A percentile compares a stretch with the other conserved stretches of the same genome.
Conservation (phyloP, 2,888 invertebrate genomes). For the Arge pagana region DNA sequence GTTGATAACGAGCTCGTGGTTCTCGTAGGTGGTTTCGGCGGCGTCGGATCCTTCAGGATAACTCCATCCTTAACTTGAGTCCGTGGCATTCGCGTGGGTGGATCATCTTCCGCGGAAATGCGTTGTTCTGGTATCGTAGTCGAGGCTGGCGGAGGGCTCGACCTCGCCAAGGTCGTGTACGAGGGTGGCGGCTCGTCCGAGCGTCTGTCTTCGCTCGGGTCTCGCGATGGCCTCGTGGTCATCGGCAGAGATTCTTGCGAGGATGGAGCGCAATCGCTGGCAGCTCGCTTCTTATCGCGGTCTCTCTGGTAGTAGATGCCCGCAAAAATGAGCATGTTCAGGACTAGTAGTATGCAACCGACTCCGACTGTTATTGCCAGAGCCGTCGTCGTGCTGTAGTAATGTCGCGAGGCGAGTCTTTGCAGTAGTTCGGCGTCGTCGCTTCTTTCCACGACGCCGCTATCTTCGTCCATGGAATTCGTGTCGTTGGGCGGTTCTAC, state of each 20-base stretch:
- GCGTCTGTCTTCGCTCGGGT: constrained; percentile 50
- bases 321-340: constrained; percentile 77
- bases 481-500: constrained; percentile 26
- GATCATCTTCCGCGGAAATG: constrained; percentile 11
- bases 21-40: constrained; percentile 53
- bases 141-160: constrained; percentile 11
- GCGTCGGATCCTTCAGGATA: constrained; percentile 38
- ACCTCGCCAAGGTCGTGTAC: constrained; percentile 59
- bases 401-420: constrained; percentile 62
- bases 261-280: constrained; percentile 43
- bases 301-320: constrained; percentile 77
- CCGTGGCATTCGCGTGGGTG: constrained; percentile 30
- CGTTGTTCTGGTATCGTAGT: constrained; percentile 9
- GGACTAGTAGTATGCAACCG: constrained; percentile 71
- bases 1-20: constrained; percentile 51
- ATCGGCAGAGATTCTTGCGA: constrained; percentile 54
- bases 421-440: constrained; percentile 62
- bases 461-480: constrained; percentile 46
- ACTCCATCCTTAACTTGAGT: neutral
- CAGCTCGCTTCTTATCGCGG: constrained; percentile 58
- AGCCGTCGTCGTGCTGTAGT: constrained; percentile 75
- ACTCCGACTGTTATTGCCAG: constrained; percentile 78
- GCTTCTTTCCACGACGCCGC: constrained; percentile 54
- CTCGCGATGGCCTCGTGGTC: constrained; percentile 55
- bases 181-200: constrained; percentile 60